Evolutionary conservation across 2,797 vertebrate genomes (phyloP).

Genomic region (Chloroceryle inda): DNA sequence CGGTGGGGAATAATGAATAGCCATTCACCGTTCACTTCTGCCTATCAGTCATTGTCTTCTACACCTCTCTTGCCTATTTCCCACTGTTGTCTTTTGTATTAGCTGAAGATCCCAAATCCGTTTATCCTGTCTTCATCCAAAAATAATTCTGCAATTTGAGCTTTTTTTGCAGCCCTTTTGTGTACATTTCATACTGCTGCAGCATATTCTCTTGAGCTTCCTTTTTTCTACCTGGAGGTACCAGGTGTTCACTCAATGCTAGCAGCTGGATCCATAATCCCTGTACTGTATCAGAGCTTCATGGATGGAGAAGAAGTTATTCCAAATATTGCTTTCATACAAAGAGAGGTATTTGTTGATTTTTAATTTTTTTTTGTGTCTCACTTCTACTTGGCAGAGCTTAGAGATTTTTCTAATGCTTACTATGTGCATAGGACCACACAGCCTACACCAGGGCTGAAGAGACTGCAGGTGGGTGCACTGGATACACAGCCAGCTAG

Average conservation of each 20-base stretch:
- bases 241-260: not conserved
- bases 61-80: not conserved
- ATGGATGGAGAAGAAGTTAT: not conserved
- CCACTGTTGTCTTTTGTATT: not conserved
- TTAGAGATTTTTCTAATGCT: not conserved
- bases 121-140: not conserved
- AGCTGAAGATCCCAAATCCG: not conserved
- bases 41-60: not conserved
- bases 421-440: not conserved
- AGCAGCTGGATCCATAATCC: not conserved
- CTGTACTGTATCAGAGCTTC: not conserved
- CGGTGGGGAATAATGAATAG: not conserved
- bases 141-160: not conserved
- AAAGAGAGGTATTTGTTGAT: not conserved
- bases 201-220: not conserved
- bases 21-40: not conserved
- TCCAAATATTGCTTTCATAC: not conserved
- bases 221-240: not conserved
- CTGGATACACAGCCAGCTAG: not conserved
- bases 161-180: not conserved
- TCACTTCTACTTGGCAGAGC: not conserved
- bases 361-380: not conserved
- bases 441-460: not conserved
- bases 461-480: not conserved
- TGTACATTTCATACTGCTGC: not conserved